These are phyloP conservation scores for Tholera decimalis DNA, from an alignment of 2,888 invertebrate species.

Conservation along the genomic window DNA sequence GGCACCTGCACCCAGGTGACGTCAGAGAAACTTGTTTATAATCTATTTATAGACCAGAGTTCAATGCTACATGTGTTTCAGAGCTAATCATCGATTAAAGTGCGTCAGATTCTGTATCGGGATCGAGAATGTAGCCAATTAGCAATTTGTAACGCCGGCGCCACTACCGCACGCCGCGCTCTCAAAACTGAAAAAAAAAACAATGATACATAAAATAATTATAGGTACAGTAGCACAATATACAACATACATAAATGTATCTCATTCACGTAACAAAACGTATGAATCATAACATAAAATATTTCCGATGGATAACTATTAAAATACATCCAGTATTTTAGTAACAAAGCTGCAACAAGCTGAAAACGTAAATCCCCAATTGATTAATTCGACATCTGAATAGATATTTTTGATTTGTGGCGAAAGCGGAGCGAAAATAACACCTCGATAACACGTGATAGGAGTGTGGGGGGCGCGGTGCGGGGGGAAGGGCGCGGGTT, in stretches of 20 bases:
- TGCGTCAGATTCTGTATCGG: constrained; percentile 33
- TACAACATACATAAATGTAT: not conserved
- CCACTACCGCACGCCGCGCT: not conserved
- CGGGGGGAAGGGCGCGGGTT: constrained; percentile 58
- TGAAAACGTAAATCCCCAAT: constrained; percentile 33
- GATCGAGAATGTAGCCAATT: constrained; percentile 11
- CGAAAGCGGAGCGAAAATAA: constrained; percentile 84
- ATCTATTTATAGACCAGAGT: constrained; percentile 62
- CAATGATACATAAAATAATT: no score
- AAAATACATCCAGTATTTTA: constrained; percentile 20
- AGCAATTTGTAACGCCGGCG: not conserved
- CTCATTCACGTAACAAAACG: constrained; percentile 17
- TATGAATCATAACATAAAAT: constrained; percentile 38
- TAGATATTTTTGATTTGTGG: constrained; percentile 70
- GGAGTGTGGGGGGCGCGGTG: constrained; percentile 38
- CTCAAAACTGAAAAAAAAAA: not conserved
- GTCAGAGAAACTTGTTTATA: constrained; percentile 61
- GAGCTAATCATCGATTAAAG: constrained; percentile 31
- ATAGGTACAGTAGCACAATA: not conserved
- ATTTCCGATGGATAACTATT: constrained; percentile 3
- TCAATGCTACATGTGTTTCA: constrained; percentile 62
- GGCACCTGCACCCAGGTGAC: constrained; percentile 57
- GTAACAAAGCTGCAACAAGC: constrained; percentile 11
- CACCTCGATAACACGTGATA: constrained; percentile 74
- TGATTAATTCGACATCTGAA: constrained; percentile 61